These are phyloP conservation scores for Trachymyrmex septentrionalis DNA, from an alignment of 1,140 invertebrate genomes.

Conservation along the genomic window DNA sequence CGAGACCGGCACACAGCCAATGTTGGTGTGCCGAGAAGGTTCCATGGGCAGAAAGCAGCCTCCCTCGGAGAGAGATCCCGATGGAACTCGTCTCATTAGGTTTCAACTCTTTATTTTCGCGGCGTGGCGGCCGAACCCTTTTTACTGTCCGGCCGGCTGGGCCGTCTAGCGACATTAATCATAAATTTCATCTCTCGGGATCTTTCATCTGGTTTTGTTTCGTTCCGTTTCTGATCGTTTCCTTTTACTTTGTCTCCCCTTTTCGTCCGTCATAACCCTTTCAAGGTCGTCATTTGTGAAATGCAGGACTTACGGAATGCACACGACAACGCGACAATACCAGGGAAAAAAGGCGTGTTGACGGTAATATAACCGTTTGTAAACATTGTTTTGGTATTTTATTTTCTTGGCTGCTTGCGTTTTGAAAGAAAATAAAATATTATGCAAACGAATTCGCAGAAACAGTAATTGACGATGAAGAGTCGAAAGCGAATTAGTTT, in stretches of 20 bases:
- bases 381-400: not conserved
- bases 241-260: not conserved
- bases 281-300: conserved; percentile 13
- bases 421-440: not conserved
- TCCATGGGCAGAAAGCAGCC: conserved; percentile 20
- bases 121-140: conserved; percentile 26
- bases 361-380: not conserved
- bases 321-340: not conserved
- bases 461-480: not conserved
- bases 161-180: conserved; percentile 59
- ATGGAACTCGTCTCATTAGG: conserved; percentile 65
- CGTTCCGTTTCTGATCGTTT: conserved; percentile 29
- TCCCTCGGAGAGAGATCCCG: conserved; percentile 33
- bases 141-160: conserved; percentile 27
- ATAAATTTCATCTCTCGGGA: conserved; percentile 61
- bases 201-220: conserved; percentile 38
- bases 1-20: conserved; percentile 28
- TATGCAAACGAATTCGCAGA: not conserved
- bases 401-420: not conserved
- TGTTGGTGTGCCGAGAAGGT: conserved; percentile 38
- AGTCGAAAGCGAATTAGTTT: not conserved
- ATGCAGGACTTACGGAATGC: not conserved
- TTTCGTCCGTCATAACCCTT: not conserved
- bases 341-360: not conserved
- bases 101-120: conserved; percentile 60